Conservation (phyloP, 2,888 invertebrate genomes). For the Calliopum simillimum region DNA sequence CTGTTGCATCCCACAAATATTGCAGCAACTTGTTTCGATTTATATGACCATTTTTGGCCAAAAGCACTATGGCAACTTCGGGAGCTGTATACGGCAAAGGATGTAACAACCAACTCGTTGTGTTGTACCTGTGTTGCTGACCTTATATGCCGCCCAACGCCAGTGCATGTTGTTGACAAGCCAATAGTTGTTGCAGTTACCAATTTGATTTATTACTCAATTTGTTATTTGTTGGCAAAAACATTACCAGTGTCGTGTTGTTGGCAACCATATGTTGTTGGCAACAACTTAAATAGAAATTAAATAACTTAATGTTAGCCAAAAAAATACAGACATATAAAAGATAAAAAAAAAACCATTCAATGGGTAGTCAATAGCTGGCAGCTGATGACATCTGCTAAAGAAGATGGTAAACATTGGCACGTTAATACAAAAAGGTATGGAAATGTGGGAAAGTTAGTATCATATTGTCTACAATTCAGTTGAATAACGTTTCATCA, state of each 20-base stretch:
- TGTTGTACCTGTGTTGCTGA: conserved; percentile 16
- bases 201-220: conserved; percentile 27
- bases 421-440: no score
- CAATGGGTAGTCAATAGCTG: no score
- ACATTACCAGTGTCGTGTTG: neutral
- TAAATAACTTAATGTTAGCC: no score
- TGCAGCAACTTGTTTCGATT: conserved; percentile 8
- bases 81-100: conserved; percentile 4
- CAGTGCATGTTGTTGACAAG: neutral
- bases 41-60: conserved; percentile 26
- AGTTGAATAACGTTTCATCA: no score
- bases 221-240: conserved; percentile 15
- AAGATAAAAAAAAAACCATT: no score
- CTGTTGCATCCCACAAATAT: neutral
- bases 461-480: no score
- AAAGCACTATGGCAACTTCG: neutral
- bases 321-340: no score
- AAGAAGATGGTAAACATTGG: no score
- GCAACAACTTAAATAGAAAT: no score
- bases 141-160: conserved; percentile 11
- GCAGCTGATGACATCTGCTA: no score
- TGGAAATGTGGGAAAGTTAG: no score
- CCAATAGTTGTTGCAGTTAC: neutral
- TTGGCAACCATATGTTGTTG: neutral
- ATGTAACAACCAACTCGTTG: neutral